phyloP scores from a whole-genome alignment of 2,888 invertebrate species.

The Eilema sororculum region DNA sequence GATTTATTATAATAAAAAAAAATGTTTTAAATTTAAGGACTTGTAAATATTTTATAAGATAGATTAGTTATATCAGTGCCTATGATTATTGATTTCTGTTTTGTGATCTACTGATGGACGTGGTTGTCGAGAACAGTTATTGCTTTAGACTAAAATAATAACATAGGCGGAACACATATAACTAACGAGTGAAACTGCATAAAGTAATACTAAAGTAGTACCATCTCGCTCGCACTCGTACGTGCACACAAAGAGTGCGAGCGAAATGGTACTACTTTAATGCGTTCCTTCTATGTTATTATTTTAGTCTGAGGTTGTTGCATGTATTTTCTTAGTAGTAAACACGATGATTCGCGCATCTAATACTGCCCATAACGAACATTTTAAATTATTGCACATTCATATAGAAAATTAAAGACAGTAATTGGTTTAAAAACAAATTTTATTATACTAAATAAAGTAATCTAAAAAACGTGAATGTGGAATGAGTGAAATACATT shows the following conservation, averaged over 20 bases:
- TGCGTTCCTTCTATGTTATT: no score
- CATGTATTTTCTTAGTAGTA: slow-evolving; percentile 32
- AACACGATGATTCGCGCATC: slow-evolving; percentile 23
- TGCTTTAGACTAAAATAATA: no score
- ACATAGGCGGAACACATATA: no score
- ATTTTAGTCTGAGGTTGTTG: background rate
- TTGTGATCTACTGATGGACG: slow-evolving; percentile 28
- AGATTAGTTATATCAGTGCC: slow-evolving; percentile 67
- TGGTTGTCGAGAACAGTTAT: slow-evolving; percentile 13
- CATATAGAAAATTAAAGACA: background rate
- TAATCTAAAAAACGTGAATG: slow-evolving; percentile 8
- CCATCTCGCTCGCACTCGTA: no score
- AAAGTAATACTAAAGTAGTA: no score
- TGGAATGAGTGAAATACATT: slow-evolving; percentile 24
- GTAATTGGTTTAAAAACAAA: background rate
- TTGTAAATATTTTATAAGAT: slow-evolving; percentile 65
- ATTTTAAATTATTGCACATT: slow-evolving; percentile 18
- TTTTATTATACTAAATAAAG: slow-evolving; percentile 1
- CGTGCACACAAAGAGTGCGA: no score
- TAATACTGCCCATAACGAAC: slow-evolving; percentile 25
- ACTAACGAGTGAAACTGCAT: no score
- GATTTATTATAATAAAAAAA: slow-evolving; percentile 39
- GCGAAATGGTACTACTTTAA: no score
- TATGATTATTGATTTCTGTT: slow-evolving; percentile 50
- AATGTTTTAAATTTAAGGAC: slow-evolving; percentile 50